phyloP scores from a whole-genome alignment of 1,140 invertebrate species.

The Neocloeon triangulifer region DNA sequence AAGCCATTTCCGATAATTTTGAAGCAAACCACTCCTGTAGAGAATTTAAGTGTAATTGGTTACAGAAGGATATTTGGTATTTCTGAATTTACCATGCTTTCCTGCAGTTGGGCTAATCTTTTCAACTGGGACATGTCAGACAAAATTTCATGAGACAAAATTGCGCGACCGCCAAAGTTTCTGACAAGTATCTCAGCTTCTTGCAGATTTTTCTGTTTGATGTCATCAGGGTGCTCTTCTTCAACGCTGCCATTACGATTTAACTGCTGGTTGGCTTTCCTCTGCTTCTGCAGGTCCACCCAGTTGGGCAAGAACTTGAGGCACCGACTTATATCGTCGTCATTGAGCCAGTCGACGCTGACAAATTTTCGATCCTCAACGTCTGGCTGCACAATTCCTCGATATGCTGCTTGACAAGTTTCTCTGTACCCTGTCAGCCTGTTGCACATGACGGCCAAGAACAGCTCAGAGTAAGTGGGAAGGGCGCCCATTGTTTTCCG shows the following conservation, averaged over 20 bases:
- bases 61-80: constrained; percentile 7
- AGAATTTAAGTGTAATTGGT: not conserved
- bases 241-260: constrained; percentile 17
- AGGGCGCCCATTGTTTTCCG: constrained; percentile 42
- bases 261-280: constrained; percentile 5
- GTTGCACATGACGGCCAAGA: constrained; percentile 42
- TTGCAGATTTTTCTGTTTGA: constrained; percentile 55
- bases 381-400: constrained; percentile 55
- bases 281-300: constrained; percentile 41
- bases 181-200: constrained; percentile 82
- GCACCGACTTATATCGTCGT: constrained; percentile 83
- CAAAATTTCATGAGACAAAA: constrained; percentile 65
- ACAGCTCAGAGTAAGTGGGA: constrained; percentile 43
- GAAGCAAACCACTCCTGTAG: not conserved
- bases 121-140: constrained; percentile 52
- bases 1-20: not conserved
- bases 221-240: constrained; percentile 49
- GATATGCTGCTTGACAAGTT: constrained; percentile 49
- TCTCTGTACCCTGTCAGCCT: constrained; percentile 49
- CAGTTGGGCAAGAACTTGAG: constrained; percentile 68
- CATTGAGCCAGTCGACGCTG: constrained; percentile 77
- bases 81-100: constrained; percentile 58
- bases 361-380: constrained; percentile 57
- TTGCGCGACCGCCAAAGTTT: constrained; percentile 64
- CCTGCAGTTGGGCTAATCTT: constrained; percentile 68